Base-by-base conservation (phyloP, 2,113 vertebrate genomes). In the Sinosuthora webbiana region DNA sequence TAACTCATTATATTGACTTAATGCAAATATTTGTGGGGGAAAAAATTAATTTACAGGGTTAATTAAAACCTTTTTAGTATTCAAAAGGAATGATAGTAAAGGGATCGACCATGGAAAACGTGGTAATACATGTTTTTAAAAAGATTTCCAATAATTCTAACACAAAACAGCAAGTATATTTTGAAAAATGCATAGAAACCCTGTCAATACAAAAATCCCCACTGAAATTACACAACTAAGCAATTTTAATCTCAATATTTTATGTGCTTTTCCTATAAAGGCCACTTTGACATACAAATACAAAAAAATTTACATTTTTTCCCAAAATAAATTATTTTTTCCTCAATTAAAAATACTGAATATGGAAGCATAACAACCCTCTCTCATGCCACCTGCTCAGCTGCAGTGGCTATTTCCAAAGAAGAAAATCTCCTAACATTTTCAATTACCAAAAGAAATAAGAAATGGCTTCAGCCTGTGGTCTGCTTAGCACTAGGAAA, bases 181-280 rank as follows among this genome's bases (percentile, higher is more conserved):
- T 95, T 92, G 91, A 97, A 97, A 97, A 97, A 93, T 76, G 89
- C 89, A 94, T 93, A 95, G 84, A 97, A 97, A 97, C 86, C 88
- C 85, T 86, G 88, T 95, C 86, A 64, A 94, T 96, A 95, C 73
- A 96, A 97, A 97, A 97, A 94, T 95, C 85, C 86, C 95, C 91
- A 88, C 94, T 78, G 82, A 76, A 93, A 90, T 95, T 95, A 96
- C 85, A 96, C 81, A 96, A 83, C 76, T 94, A 91, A 91, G 79
- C 73, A 68, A 93, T 71, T 91, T 91, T 86, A 92, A 93, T 95
- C 95, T 80, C 79, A 83, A 73, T 33, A 95, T 90, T 86, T 95
- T 89, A 95, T 97, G 97, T 96, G 96, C 90, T 95, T 95, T 85
- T 92, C 73, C 57, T 89, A 87, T 53, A 91, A 97, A 96, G 97